Conservation (phyloP, 1,140 invertebrate species). For the Aphaenogaster rudis region DNA sequence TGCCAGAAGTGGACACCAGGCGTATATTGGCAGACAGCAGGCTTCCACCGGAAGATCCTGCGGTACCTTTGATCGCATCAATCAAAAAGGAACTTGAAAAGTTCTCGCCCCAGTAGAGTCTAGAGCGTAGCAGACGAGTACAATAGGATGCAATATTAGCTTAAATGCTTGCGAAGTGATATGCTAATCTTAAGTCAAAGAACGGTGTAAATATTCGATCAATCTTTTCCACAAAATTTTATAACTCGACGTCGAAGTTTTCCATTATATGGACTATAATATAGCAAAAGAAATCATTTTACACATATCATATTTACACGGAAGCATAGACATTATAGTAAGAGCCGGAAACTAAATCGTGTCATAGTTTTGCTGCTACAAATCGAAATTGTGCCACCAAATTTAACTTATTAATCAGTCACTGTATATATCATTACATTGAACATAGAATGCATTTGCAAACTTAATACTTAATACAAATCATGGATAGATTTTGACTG, state of each 20-base stretch:
- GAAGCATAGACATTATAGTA: not conserved
- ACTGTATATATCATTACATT: conserved; percentile 68
- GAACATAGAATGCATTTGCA: conserved; percentile 1
- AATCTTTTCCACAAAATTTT: conserved; percentile 60
- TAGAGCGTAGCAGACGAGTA: not conserved
- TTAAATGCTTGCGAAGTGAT: not conserved
- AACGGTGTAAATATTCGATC: conserved; percentile 61
- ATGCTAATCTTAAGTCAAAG: conserved; percentile 7
- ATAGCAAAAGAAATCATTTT: conserved; percentile 1
- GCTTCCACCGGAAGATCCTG: conserved; percentile 88
- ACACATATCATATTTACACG: not conserved
- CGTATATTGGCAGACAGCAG: conserved; percentile 86
- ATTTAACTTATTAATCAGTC: conserved; percentile 27
- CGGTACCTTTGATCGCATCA: conserved; percentile 89
- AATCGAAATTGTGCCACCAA: conserved; percentile 9
- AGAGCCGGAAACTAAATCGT: not conserved
- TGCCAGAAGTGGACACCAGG: conserved; percentile 85
- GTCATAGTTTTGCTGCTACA: not conserved
- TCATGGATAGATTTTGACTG: conserved; percentile 10
- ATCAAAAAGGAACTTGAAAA: conserved; percentile 89
- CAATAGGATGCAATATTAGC: conserved; percentile 42
- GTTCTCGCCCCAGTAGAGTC: conserved; percentile 77
- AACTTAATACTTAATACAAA: conserved; percentile 23
- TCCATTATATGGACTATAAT: conserved; percentile 43
- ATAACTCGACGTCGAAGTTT: conserved; percentile 26